Percentiles rank a stretch among this genome's conserved stretches.
phyloP scores from a whole-genome alignment of 2,797 vertebrate species.

The Arvicola amphibius region DNA sequence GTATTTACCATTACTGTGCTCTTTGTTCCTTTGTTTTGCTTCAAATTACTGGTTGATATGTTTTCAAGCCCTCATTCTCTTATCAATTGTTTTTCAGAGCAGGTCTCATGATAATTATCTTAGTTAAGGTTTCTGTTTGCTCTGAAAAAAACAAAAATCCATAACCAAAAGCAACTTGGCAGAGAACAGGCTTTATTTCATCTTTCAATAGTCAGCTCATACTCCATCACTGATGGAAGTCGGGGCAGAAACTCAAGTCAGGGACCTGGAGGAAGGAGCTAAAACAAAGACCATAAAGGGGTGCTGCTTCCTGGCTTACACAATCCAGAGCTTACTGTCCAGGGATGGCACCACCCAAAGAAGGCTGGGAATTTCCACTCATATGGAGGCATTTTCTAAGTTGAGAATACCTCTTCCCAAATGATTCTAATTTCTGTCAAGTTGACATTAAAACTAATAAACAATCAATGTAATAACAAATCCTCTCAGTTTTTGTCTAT shows the following conservation, averaged over 20 bases:
- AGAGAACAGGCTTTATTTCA: neutral
- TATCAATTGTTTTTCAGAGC: neutral
- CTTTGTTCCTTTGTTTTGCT: neutral
- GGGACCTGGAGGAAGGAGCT: neutral
- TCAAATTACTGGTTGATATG: neutral
- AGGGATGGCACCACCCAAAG: neutral
- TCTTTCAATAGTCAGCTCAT: neutral
- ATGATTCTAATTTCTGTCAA: neutral
- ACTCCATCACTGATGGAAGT: neutral
- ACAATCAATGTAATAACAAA: no score
- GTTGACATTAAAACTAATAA: neutral
- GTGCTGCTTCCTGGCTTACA: neutral
- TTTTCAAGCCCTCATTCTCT: neutral
- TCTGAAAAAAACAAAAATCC: neutral
- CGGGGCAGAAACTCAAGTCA: neutral
- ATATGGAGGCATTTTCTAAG: neutral
- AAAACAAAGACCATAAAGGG: neutral
- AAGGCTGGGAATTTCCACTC: neutral
- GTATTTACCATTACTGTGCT: neutral
- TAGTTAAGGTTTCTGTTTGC: neutral
- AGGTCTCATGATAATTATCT: neutral
- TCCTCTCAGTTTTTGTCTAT: neutral
- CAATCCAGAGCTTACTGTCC: neutral
- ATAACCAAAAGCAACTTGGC: neutral
- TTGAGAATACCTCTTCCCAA: neutral